These are phyloP conservation scores for Phymatocera aterrima DNA, from an alignment of 2,888 invertebrate species.

Conservation along the genomic window DNA sequence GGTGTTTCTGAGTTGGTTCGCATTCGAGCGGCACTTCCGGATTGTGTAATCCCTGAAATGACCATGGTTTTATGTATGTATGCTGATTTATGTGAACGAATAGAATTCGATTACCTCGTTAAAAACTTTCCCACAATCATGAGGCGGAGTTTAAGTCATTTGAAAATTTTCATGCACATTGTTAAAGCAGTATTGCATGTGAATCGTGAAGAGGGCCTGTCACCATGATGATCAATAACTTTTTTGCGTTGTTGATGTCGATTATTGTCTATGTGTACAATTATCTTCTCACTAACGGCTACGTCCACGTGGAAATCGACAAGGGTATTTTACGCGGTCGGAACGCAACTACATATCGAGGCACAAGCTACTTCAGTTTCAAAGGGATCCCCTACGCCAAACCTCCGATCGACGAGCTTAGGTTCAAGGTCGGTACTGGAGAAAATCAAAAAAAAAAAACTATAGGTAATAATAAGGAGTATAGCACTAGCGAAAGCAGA, in stretches of 20 bases:
- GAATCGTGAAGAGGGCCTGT: neutral
- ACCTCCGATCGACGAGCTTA: neutral
- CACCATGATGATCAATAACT: neutral
- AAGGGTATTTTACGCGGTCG: conserved; percentile 10
- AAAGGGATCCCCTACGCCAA: conserved; percentile 24
- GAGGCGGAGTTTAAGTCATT: no score
- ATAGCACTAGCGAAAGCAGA: no score
- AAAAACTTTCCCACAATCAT: no score
- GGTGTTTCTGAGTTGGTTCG: no score
- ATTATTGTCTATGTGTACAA: neutral
- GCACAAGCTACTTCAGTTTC: neutral
- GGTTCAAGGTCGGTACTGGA: conserved; percentile 28
- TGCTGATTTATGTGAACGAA: no score
- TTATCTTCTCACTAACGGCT: conserved; percentile 1
- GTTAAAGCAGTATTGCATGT: neutral
- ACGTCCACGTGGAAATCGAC: conserved; percentile 11
- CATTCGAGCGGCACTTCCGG: no score
- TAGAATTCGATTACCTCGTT: no score
- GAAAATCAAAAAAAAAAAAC: no score
- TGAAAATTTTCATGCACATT: no score
- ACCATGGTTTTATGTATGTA: no score
- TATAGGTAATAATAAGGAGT: no score
- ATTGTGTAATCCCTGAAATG: no score
- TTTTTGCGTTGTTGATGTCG: neutral
- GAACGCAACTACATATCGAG: neutral